These are phyloP conservation scores for Lethrus apterus DNA, from an alignment of 1,140 invertebrate genomes.

Conservation along the genomic window DNA sequence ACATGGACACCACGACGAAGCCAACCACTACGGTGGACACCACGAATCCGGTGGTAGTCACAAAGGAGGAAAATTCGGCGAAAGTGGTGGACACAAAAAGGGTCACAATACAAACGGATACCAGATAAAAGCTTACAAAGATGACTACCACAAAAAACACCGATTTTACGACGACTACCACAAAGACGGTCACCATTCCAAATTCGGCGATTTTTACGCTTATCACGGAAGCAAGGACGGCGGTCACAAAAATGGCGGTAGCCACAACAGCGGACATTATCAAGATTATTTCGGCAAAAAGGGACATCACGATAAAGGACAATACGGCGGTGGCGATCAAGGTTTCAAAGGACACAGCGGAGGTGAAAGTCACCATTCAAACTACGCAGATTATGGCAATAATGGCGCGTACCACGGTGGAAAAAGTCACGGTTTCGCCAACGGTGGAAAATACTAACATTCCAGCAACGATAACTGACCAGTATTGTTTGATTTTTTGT, in stretches of 20 bases:
- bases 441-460: conserved; percentile 9
- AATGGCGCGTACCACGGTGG: conserved; percentile 56
- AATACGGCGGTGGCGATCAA: conserved; percentile 55
- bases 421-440: conserved; percentile 51
- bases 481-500: too few species aligned
- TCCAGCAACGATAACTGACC: too few species aligned
- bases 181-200: conserved; percentile 57
- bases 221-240: conserved; percentile 62
- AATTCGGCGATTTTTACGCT: conserved; percentile 60
- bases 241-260: conserved; percentile 63
- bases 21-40: conserved; percentile 59
- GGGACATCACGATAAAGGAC: conserved; percentile 62
- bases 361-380: conserved; percentile 51
- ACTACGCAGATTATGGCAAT: conserved; percentile 57
- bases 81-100: conserved; percentile 59
- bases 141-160: conserved; percentile 70
- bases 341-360: conserved; percentile 54
- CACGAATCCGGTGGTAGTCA: conserved; percentile 55
- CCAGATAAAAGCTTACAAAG: conserved; percentile 72
- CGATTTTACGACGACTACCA: conserved; percentile 71
- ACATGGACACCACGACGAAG: conserved; percentile 67
- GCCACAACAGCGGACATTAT: conserved; percentile 61
- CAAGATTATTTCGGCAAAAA: conserved; percentile 67
- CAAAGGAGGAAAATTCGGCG: conserved; percentile 60
- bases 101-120: conserved; percentile 64